phyloP scores from a whole-genome alignment of 2,797 vertebrate genomes.

The Alca torda region DNA sequence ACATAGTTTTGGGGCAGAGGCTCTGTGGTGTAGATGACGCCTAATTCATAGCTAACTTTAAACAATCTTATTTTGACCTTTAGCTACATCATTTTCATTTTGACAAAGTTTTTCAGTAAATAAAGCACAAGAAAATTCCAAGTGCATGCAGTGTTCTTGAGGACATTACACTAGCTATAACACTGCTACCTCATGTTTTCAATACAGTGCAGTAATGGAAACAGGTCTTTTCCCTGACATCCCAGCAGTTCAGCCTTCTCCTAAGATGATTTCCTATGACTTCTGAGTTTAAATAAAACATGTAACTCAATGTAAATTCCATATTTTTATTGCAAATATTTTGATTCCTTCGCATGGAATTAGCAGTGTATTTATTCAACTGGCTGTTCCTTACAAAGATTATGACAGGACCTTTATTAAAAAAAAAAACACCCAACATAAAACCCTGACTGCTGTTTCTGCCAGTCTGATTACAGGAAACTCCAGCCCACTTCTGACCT shows the following conservation, averaged over 20 bases:
- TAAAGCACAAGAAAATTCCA: not conserved
- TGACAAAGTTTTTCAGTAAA: not conserved
- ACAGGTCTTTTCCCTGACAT: not conserved
- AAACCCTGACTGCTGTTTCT: not conserved
- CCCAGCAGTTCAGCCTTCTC: not conserved
- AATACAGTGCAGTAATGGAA: not conserved
- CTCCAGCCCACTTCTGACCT: not conserved
- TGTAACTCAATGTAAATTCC: not conserved
- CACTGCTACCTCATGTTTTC: not conserved
- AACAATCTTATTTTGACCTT: not conserved
- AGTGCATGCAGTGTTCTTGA: not conserved
- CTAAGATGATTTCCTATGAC: not conserved
- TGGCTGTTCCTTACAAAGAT: not conserved
- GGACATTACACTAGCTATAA: not conserved
- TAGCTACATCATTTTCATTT: not conserved
- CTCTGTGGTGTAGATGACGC: not conserved
- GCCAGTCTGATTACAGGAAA: conserved; percentile 10
- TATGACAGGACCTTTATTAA: not conserved
- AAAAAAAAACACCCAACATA: not conserved
- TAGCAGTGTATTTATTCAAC: not conserved
- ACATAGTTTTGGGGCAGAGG: not conserved
- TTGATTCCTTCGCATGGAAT: not conserved
- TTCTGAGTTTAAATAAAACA: not conserved
- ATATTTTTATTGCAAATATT: not conserved
- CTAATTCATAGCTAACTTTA: not conserved